These are phyloP conservation scores for Camponotus fellah DNA, from an alignment of 2,888 invertebrate species.

Conservation along the genomic window DNA sequence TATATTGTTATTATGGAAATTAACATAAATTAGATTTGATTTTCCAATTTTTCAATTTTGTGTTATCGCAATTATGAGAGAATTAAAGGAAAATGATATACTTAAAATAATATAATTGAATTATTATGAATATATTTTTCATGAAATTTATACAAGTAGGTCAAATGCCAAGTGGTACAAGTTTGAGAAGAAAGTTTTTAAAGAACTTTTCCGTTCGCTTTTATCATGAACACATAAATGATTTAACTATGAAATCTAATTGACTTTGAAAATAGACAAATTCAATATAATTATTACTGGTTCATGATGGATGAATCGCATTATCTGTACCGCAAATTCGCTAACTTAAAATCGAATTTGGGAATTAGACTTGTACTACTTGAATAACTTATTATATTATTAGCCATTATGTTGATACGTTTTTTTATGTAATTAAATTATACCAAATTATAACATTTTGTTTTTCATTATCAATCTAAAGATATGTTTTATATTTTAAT, in stretches of 20 bases:
- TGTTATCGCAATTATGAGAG: background rate
- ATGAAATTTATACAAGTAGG: background rate
- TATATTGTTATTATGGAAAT: background rate
- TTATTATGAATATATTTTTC: background rate
- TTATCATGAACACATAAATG: too few relatives aligned
- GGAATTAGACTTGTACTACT: too few relatives aligned
- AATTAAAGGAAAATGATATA: background rate
- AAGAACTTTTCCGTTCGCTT: too few relatives aligned
- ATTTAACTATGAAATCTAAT: too few relatives aligned
- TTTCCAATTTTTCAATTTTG: conserved; percentile 1
- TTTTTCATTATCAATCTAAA: background rate
- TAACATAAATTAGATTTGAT: background rate
- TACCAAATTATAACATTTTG: conserved; percentile 4
- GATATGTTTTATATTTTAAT: background rate
- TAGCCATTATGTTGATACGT: background rate
- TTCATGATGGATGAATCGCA: too few relatives aligned
- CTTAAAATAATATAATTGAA: background rate
- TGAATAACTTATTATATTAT: background rate
- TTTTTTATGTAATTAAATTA: background rate
- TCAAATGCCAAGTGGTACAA: too few relatives aligned
- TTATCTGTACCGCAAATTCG: too few relatives aligned
- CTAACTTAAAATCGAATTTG: too few relatives aligned
- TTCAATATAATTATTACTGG: too few relatives aligned
- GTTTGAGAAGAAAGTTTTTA: too few relatives aligned
- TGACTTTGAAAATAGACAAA: too few relatives aligned